Conservation (phyloP, 2,797 vertebrate genomes). For the Crypturellus tataupa region DNA sequence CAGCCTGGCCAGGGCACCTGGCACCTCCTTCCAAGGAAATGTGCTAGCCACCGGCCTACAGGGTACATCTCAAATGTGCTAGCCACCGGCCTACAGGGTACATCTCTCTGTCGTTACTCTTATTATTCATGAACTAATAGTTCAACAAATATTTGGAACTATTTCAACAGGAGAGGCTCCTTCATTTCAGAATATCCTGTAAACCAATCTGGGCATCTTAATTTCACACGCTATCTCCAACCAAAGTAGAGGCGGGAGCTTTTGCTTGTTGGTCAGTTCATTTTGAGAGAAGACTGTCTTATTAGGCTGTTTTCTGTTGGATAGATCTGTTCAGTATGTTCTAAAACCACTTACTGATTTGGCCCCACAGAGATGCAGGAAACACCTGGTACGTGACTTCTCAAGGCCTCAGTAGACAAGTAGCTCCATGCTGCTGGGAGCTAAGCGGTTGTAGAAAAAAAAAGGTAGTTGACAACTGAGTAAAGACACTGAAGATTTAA, state of each 20-base stretch:
- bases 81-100: background rate
- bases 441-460: background rate
- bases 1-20: background rate
- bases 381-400: background rate
- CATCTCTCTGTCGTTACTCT: background rate
- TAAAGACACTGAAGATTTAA: background rate
- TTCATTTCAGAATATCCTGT: background rate
- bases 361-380: background rate
- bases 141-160: background rate
- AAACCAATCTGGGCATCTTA: background rate
- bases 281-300: background rate
- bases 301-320: background rate
- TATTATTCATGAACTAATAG: background rate
- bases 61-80: background rate
- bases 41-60: background rate
- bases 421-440: background rate
- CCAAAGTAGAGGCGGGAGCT: background rate
- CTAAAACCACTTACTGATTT: background rate
- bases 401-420: background rate
- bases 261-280: background rate
- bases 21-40: background rate
- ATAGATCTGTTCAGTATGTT: background rate
- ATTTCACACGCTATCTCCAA: background rate
- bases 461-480: background rate
- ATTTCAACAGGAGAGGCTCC: background rate